Percentiles rank a stretch among this genome's conserved stretches.
These are phyloP conservation scores for Cromileptes altivelis DNA, from an alignment of 2,113 vertebrate species.

Conservation along the genomic window DNA sequence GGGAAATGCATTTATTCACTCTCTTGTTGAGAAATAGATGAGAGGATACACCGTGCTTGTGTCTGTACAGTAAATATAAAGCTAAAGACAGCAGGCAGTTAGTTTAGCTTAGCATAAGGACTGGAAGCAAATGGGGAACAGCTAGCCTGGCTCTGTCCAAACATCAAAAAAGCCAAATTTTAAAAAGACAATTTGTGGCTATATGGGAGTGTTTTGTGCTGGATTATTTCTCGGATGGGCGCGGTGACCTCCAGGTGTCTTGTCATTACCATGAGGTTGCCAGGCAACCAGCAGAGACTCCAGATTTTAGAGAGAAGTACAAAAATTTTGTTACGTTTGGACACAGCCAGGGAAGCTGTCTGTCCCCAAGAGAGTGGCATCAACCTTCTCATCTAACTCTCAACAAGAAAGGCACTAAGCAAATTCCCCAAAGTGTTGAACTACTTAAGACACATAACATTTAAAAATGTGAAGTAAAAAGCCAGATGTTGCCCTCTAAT, in stretches of 20 bases:
- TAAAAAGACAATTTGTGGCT: no score
- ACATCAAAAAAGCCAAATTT: no score
- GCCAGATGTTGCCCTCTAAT: not conserved
- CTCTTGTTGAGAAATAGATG: not conserved
- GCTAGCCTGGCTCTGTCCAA: not conserved
- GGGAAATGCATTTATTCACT: not conserved
- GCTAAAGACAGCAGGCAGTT: not conserved
- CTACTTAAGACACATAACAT: not conserved
- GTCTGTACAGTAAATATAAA: not conserved
- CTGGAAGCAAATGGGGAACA: not conserved
- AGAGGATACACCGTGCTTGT: not conserved
- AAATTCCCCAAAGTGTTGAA: not conserved
- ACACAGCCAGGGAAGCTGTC: not conserved
- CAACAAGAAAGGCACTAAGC: not conserved
- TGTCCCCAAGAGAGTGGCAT: not conserved
- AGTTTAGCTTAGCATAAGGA: conserved; percentile 16
- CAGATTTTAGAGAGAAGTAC: no score
- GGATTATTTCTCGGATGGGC: no score
- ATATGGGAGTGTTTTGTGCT: no score
- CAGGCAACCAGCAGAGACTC: no score
- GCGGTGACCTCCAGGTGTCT: no score
- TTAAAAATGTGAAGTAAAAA: not conserved
- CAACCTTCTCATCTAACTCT: not conserved
- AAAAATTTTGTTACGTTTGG: no score
- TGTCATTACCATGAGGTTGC: no score